Base-by-base conservation (phyloP, 2,888 invertebrate genomes). In the Cataglyphis rosenhaueri region DNA sequence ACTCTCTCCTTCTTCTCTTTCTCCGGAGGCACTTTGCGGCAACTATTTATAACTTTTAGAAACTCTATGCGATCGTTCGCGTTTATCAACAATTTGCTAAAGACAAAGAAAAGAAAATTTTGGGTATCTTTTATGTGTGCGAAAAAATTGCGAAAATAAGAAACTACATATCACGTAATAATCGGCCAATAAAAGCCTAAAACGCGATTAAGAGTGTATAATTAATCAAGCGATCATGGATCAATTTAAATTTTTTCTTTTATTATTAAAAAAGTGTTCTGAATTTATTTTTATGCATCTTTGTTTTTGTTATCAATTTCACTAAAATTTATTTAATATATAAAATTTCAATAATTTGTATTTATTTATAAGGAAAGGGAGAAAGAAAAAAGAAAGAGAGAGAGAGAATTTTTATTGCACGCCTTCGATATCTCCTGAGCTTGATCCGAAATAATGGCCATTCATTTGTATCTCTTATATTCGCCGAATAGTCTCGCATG, bases 11-110 rank as follows among this genome's bases (percentile, higher is more conserved):
- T 57, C 41, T n/a, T 21, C 70, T 71, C 52, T 38, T 57, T 74
- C 65, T 66, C 70, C 75, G 66, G 18, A 75, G 66, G 76, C 68
- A 76, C 66, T 74, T 79, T 78, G 76, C 86, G 82, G 61, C 84
- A 85, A 84, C 84, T 87, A 87, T 89, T 89, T 89, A 84, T 87
- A 29, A 29, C 29, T 29, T 29, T 82, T 57, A 44, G 35, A 57
- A 71, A 81, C 74, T 87, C 82, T 82, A 86, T 83, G 84, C 78
- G 84, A 79, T 73, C 84, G 88, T 79, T 6, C 68, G 21, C 41
- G 76, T 85, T 85, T 85, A 87, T 87, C 86, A 79, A 83, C 48
- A 68, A 61, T 41, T 75, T 52, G 62, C 70, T 68, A 25, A 32
- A 55, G 76, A 65, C 64, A 6, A 71, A 73, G 48, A 62, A 25